phyloP scores from a whole-genome alignment of 2,888 invertebrate genomes.

The Gandaritis pyraliata region DNA sequence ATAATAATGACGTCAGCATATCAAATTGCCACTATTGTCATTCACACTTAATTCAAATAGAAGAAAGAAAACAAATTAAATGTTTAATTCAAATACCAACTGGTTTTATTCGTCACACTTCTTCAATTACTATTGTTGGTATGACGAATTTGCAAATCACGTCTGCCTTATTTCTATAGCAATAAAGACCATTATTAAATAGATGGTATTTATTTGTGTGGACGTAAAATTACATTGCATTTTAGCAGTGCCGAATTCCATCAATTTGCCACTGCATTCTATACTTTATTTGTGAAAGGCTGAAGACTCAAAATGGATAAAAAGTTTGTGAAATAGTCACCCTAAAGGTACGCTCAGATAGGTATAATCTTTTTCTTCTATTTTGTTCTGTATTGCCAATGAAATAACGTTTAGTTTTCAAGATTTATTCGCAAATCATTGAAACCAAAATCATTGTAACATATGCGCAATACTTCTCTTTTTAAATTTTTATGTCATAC shows the following conservation, averaged over 20 bases:
- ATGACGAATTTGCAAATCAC: conserved; percentile 11
- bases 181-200: conserved; percentile 10
- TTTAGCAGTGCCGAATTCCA: conserved; percentile 21
- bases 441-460: conserved; percentile 52
- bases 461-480: conserved; percentile 66
- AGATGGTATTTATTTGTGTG: conserved; percentile 5
- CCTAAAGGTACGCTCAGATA: conserved; percentile 34
- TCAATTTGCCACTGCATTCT: conserved; percentile 2
- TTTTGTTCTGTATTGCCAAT: conserved; percentile 1
- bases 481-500: conserved; percentile 54
- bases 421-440: neutral
- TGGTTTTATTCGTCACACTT: conserved; percentile 69
- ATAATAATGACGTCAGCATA: conserved; percentile 70
- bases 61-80: conserved; percentile 81
- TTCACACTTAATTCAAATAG: conserved; percentile 62
- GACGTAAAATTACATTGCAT: conserved; percentile 23
- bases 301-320: neutral
- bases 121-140: conserved; percentile 45
- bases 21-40: conserved; percentile 63
- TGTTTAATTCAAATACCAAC: conserved; percentile 79
- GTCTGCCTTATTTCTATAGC: conserved; percentile 5
- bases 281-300: neutral
- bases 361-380: conserved; percentile 2
- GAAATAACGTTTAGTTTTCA: conserved; percentile 4
- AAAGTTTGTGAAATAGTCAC: conserved; percentile 1